Conservation (phyloP, 2,113 vertebrate species). For the Hippocampus mohnikei region DNA sequence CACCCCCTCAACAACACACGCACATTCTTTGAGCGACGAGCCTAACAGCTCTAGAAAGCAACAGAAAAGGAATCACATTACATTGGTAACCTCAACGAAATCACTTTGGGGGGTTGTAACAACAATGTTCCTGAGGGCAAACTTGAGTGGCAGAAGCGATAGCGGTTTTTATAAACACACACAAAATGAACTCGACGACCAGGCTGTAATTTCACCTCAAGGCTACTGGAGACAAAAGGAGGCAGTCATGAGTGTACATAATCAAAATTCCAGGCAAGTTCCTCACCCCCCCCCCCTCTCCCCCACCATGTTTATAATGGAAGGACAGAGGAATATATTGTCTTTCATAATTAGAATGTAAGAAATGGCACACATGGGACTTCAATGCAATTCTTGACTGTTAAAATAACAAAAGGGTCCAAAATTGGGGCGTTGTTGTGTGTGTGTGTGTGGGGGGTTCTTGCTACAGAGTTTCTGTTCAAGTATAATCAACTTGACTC, state of each 20-base stretch:
- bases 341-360: slow-evolving; percentile 1
- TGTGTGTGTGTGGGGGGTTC: too few species aligned
- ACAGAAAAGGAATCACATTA: background rate
- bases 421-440: background rate
- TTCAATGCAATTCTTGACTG: background rate
- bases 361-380: background rate
- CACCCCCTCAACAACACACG: slow-evolving; percentile 15
- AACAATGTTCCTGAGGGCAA: background rate
- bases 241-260: slow-evolving; percentile 11
- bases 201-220: slow-evolving; percentile 3
- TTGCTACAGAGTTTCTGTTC: background rate
- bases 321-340: slow-evolving; percentile 3
- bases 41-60: background rate
- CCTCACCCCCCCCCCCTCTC: background rate
- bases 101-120: background rate
- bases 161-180: background rate
- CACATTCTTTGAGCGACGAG: background rate
- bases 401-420: background rate
- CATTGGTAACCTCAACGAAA: background rate
- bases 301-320: background rate
- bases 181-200: background rate
- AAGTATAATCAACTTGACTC: background rate
- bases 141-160: background rate
- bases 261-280: slow-evolving; percentile 7
- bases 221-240: slow-evolving; percentile 1